Conservation (phyloP, 2,113 vertebrate genomes). For the Haplochromis vanheusdeni region DNA sequence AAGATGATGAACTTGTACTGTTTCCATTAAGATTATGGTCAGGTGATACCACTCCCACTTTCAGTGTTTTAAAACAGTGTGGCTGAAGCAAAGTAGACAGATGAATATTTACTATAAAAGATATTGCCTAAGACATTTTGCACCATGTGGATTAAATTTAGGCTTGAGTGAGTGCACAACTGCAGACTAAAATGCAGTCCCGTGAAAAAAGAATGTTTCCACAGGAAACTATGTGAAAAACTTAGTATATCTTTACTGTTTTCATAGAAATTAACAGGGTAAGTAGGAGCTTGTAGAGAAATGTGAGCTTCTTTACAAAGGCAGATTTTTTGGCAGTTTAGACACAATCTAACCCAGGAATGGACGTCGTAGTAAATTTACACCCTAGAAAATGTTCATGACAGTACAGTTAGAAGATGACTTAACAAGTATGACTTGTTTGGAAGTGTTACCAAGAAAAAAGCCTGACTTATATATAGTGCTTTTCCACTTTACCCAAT, state of each 20-base stretch:
- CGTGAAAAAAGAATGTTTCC: not conserved
- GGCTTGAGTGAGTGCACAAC: not conserved
- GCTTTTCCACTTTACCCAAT: not conserved
- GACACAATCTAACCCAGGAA: not conserved
- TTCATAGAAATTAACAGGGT: not conserved
- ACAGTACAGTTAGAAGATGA: not conserved
- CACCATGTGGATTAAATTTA: not conserved
- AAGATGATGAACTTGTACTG: not conserved
- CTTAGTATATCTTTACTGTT: not conserved
- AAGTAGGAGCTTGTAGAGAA: not conserved
- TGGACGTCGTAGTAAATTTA: not conserved
- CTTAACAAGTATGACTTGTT: not conserved
- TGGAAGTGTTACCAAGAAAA: not conserved
- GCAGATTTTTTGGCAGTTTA: not conserved
- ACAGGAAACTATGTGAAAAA: not conserved
- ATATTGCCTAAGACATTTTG: not conserved
- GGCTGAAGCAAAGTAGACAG: not conserved
- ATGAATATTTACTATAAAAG: not conserved
- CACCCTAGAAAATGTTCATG: not conserved
- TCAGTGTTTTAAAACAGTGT: not conserved
- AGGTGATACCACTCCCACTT: not conserved
- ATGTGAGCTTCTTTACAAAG: not conserved
- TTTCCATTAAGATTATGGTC: not conserved
- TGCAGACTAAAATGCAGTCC: not conserved
- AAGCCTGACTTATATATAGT: not conserved